Evolutionary conservation across 2,797 vertebrate genomes (phyloP), one percentile per base, ranked within the genome.

Genomic region (Mus caroli): DNA sequence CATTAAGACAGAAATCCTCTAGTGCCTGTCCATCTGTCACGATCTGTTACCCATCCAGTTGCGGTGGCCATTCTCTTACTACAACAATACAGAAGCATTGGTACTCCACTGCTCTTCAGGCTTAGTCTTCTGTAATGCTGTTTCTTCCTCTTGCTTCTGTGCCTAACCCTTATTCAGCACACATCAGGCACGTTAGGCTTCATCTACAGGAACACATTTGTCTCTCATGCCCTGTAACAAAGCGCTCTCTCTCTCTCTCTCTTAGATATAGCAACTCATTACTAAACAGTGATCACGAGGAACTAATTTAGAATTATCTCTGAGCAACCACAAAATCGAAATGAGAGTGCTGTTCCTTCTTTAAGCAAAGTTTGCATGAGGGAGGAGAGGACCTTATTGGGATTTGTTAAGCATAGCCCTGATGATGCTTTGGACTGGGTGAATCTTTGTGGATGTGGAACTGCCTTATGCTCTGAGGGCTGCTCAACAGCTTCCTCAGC

Each of bases 271-370:
- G 15, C 67, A 71, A 10, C 56, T 80, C 17, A 60, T 46, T 62
- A 54, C 43, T 37, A 94, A 43, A 78, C 52, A 80, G 0, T 73
- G 56, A 31, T 67, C 14, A 83, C 92, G 54, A 80, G 3, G 62
- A 76, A 64, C 34, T n/a, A n/a, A 64, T 91, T 89, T 94, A 76
- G 78, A 90, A 78, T 84, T 84, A 88, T 62, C 69, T 10, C 56
- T n/a, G 80, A 43, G 37, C 34, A 14, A 7, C n/a, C 6, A 34
- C 7, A 54, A 71, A 90, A 15, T 19, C 67, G 85, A 93, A 52
- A 62, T 20, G 0, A 56, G 19, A 4, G 2, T 26, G 9, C 15
- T 56, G 1, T 78, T 85, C 15, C 9, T 83, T 92, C 58, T 80
- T 96, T 94, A 67, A 84, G 28, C 84, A 84, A 87, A 91, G 31